Conservation (phyloP, 2,797 vertebrate genomes). For the Champsocephalus esox region DNA sequence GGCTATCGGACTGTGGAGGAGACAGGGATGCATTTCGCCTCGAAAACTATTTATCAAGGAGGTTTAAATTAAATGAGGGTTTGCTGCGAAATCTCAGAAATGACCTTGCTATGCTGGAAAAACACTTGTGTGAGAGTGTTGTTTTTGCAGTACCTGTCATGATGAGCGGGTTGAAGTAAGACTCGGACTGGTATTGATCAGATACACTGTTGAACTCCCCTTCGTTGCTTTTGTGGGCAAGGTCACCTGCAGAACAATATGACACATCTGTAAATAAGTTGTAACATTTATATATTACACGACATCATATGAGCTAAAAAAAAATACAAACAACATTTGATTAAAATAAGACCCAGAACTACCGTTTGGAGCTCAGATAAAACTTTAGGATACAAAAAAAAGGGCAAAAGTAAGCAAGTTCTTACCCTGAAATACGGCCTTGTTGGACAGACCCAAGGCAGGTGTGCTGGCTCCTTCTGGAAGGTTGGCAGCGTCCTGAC, state of each 20-base stretch:
- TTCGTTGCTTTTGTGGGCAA: conserved; percentile 68
- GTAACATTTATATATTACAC: neutral
- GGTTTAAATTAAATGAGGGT: conserved; percentile 19
- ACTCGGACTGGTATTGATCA: conserved; percentile 88
- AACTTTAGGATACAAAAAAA: neutral
- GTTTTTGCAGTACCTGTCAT: conserved; percentile 87
- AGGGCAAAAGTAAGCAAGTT: conserved; percentile 13
- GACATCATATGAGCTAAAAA: conserved; percentile 18
- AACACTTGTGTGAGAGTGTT: neutral
- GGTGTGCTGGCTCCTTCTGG: conserved; percentile 97
- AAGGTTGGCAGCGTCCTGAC: conserved; percentile 85
- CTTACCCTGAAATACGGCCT: conserved; percentile 96
- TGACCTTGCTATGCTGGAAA: neutral
- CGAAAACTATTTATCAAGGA: conserved; percentile 17
- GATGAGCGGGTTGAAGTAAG: conserved; percentile 90
- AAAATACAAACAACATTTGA: neutral
- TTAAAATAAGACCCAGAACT: conserved; percentile 16
- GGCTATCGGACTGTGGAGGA: conserved; percentile 23
- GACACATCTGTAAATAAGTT: conserved; percentile 1
- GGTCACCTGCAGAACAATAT: conserved; percentile 86
- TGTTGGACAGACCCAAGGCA: conserved; percentile 97
- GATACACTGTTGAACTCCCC: conserved; percentile 84
- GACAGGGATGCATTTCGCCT: conserved; percentile 5
- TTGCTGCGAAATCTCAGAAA: conserved; percentile 16
- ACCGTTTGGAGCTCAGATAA: conserved; percentile 17